Evolutionary conservation across 1,140 invertebrate genomes (phyloP).

Genomic region (Plodia interpunctella): DNA sequence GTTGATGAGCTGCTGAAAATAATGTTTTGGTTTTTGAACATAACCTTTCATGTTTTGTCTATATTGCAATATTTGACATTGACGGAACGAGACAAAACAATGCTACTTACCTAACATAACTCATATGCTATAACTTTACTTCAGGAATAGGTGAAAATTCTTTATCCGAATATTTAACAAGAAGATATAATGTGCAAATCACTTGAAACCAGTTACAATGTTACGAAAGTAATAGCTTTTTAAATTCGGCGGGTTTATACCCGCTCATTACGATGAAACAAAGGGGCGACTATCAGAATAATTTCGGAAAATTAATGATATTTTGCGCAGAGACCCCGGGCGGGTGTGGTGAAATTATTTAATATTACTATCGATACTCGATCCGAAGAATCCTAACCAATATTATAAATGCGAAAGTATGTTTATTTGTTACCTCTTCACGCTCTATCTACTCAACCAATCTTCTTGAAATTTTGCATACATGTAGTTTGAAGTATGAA

Average conservation of each 20-base stretch:
- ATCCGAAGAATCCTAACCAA: not conserved
- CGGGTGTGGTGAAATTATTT: conserved; percentile 36
- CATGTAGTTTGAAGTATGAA: too few species aligned
- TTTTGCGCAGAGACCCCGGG: conserved; percentile 40
- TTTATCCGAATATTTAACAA: not conserved
- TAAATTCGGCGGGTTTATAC: conserved; percentile 39
- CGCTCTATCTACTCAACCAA: too few species aligned
- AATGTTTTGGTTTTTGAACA: too few species aligned
- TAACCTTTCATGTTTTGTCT: too few species aligned
- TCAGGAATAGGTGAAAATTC: not conserved
- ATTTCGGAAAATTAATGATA: conserved; percentile 61
- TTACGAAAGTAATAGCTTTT: conserved; percentile 44
- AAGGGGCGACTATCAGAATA: conserved; percentile 50
- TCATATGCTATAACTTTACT: too few species aligned
- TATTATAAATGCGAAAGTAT: not conserved
- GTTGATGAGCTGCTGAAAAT: too few species aligned
- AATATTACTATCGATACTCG: conserved; percentile 20
- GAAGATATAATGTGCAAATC: not conserved
- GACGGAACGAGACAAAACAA: too few species aligned
- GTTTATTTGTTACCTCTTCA: too few species aligned
- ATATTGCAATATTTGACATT: too few species aligned
- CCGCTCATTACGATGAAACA: conserved; percentile 50
- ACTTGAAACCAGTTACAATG: conserved; percentile 17
- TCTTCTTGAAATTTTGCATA: too few species aligned
- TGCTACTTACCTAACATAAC: too few species aligned